These are phyloP conservation scores for Dasyprocta punctata DNA, from an alignment of 2,113 vertebrate species.

Conservation along the genomic window DNA sequence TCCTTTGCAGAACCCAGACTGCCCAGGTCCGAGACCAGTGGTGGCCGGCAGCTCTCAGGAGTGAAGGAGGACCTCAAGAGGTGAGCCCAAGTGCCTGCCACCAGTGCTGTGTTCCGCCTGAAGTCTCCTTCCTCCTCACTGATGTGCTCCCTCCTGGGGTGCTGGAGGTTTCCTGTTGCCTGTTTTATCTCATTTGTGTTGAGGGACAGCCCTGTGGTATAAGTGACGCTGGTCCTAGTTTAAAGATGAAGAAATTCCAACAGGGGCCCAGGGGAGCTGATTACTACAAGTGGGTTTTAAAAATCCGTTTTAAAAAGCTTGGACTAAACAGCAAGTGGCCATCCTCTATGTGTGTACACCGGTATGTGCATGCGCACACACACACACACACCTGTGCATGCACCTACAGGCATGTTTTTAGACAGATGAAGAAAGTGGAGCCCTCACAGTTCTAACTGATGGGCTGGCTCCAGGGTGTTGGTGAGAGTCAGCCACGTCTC, in stretches of 20 bases:
- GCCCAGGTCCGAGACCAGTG: conserved; percentile 54
- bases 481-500: background rate
- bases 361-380: background rate
- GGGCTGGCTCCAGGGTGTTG: background rate
- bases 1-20: conserved; percentile 75
- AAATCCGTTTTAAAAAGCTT: background rate
- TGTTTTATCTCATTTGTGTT: background rate
- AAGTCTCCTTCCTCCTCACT: background rate
- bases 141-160: background rate
- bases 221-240: background rate
- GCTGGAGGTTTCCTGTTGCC: background rate
- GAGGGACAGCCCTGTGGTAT: background rate
- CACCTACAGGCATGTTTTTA: background rate
- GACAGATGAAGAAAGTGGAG: background rate
- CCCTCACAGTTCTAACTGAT: background rate
- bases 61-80: conserved; percentile 90
- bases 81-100: conserved; percentile 81
- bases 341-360: background rate
- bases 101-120: no score
- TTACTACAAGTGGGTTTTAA: background rate
- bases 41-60: conserved; percentile 76
- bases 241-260: background rate
- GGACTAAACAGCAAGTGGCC: background rate
- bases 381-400: background rate
- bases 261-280: background rate